A percentile compares a stretch with the other conserved stretches of the same genome.
Evolutionary conservation across 1,140 invertebrate species (phyloP).

Genomic region (Hetaerina americana): DNA sequence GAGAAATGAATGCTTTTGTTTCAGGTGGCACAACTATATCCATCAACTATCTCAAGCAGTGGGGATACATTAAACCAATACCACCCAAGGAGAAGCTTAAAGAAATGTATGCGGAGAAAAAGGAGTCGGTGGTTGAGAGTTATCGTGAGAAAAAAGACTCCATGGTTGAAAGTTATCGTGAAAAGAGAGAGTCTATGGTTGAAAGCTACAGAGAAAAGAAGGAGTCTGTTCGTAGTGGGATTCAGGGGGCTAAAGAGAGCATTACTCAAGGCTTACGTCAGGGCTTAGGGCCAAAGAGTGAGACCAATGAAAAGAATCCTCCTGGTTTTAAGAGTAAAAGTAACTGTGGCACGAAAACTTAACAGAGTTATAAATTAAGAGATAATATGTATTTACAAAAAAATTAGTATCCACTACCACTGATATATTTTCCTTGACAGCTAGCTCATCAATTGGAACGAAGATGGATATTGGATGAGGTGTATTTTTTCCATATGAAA

Average conservation of each 20-base stretch:
- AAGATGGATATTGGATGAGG: too few species aligned
- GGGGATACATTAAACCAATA: slow-evolving; percentile 54
- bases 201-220: slow-evolving; percentile 1
- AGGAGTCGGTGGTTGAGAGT: slow-evolving; percentile 35
- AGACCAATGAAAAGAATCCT: too few species aligned
- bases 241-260: not conserved
- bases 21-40: slow-evolving; percentile 54
- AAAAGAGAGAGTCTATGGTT: slow-evolving; percentile 23
- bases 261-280: not conserved
- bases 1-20: too few species aligned
- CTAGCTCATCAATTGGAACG: too few species aligned
- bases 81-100: slow-evolving; percentile 43
- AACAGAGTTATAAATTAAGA: too few species aligned
- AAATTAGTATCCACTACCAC: too few species aligned
- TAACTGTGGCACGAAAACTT: too few species aligned
- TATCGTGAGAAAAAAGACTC: slow-evolving; percentile 29
- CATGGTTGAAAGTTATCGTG: slow-evolving; percentile 32
- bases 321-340: too few species aligned
- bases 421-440: too few species aligned
- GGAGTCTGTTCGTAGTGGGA: not conserved
- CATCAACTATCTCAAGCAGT: slow-evolving; percentile 49
- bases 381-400: too few species aligned
- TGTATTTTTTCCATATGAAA: too few species aligned
- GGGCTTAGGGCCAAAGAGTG: not conserved
- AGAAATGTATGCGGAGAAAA: slow-evolving; percentile 42